Percentiles rank a stretch among this genome's conserved stretches.
Evolutionary conservation across 2,888 invertebrate genomes (phyloP).

Genomic region (Coenonympha arcania): DNA sequence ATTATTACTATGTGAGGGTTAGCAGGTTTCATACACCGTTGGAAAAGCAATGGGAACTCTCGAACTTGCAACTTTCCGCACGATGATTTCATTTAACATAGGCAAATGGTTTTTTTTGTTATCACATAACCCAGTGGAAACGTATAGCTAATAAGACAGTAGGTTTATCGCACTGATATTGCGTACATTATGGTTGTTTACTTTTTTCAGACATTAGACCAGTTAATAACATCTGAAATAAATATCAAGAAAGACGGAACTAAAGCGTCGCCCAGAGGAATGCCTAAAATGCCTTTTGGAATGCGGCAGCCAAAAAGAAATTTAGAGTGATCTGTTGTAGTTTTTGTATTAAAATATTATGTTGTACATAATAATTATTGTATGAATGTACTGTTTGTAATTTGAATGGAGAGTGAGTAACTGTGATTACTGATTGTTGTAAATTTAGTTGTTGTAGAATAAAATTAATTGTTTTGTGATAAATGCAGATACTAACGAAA

Average conservation of each 20-base stretch:
- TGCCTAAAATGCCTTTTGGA: slow-evolving; percentile 40
- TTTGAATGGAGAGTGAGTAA: not conserved
- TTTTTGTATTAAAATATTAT: not conserved
- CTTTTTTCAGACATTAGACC: slow-evolving; percentile 49
- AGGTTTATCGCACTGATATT: too few species aligned
- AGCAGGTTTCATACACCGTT: too few species aligned
- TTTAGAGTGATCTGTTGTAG: slow-evolving; percentile 2
- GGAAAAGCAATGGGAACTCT: too few species aligned
- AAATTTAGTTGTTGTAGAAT: too few species aligned
- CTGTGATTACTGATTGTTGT: not conserved
- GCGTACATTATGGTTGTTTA: not conserved
- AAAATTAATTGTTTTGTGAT: too few species aligned
- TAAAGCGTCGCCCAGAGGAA: slow-evolving; percentile 28
- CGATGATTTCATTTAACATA: too few species aligned
- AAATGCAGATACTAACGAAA: too few species aligned
- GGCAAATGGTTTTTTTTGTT: too few species aligned
- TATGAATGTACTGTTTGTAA: not conserved
- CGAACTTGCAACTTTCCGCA: too few species aligned
- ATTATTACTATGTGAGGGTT: too few species aligned
- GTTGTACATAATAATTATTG: slow-evolving; percentile 2
- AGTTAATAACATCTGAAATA: slow-evolving; percentile 49
- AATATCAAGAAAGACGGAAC: slow-evolving; percentile 16
- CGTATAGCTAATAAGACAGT: too few species aligned
- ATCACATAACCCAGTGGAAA: too few species aligned
- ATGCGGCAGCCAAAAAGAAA: slow-evolving; percentile 36